Conservation (phyloP, 2,888 invertebrate species). For the Eilema sororculum region DNA sequence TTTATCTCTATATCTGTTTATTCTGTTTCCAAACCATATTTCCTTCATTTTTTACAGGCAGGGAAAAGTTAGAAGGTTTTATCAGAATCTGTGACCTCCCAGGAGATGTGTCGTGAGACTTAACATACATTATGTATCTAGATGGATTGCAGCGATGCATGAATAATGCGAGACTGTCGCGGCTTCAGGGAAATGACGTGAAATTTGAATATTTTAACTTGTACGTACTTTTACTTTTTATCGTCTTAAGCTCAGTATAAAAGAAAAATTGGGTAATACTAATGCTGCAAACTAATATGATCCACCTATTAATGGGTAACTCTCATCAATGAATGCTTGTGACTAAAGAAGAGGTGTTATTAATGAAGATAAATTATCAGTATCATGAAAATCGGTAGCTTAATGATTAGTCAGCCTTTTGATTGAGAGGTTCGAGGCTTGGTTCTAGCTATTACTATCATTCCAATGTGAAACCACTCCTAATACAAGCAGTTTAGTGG, state of each 20-base stretch:
- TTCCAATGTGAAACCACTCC: too few relatives aligned
- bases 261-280: not conserved
- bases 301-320: not conserved
- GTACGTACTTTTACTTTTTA: not conserved
- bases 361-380: too few relatives aligned
- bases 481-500: too few relatives aligned
- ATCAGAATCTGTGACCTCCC: constrained; percentile 15
- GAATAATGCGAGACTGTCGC: not conserved
- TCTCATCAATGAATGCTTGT: too few relatives aligned
- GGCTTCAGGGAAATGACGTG: not conserved
- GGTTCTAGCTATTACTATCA: too few relatives aligned
- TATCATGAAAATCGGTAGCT: too few relatives aligned
- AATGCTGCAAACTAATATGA: too few relatives aligned
- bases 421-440: too few relatives aligned
- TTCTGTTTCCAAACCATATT: not conserved
- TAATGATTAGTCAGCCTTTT: too few relatives aligned
- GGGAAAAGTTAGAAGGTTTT: not conserved
- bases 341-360: too few relatives aligned
- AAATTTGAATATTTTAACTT: not conserved
- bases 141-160: constrained; percentile 13
- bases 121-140: constrained; percentile 19
- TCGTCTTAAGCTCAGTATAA: not conserved
- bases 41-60: constrained; percentile 4
- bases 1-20: not conserved
- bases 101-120: constrained; percentile 7